A percentile compares a stretch with the other conserved stretches of the same genome.
These are phyloP conservation scores for Danio tinwini DNA, from an alignment of 2,797 vertebrate species.

Conservation along the genomic window DNA sequence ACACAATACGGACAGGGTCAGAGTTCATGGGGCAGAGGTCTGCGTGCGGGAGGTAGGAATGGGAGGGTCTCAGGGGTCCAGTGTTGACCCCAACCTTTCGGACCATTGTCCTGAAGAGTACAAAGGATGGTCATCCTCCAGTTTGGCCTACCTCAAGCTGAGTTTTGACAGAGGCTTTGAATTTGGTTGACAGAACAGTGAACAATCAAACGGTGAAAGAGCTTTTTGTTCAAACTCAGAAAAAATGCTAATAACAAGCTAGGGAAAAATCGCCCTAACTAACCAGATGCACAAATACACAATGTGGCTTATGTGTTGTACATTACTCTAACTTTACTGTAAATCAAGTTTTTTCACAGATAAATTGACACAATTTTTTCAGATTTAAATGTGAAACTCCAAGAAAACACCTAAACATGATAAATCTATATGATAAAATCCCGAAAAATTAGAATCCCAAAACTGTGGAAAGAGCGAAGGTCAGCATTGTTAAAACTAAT, in stretches of 20 bases:
- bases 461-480: too few relatives aligned
- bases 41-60: constrained; percentile 63
- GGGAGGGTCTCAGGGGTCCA: constrained; percentile 61
- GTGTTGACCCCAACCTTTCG: constrained; percentile 73
- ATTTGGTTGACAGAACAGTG: constrained; percentile 62
- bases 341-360: too few relatives aligned
- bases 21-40: constrained; percentile 75
- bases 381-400: too few relatives aligned
- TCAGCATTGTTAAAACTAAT: too few relatives aligned
- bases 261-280: too few relatives aligned
- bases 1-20: constrained; percentile 76
- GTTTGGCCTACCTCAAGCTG: constrained; percentile 67
- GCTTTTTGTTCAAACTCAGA: constrained; percentile 16
- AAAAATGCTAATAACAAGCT: neutral
- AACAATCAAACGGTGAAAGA: constrained; percentile 32
- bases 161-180: constrained; percentile 65
- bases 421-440: too few relatives aligned
- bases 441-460: too few relatives aligned
- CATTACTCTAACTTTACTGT: too few relatives aligned
- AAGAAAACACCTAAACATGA: too few relatives aligned
- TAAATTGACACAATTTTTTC: too few relatives aligned
- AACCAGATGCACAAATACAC: too few relatives aligned
- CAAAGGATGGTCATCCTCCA: constrained; percentile 73
- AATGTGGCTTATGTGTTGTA: too few relatives aligned
- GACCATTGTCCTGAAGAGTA: constrained; percentile 72